Conservation (phyloP, 1,140 invertebrate genomes). For the Drosophila parvula region DNA sequence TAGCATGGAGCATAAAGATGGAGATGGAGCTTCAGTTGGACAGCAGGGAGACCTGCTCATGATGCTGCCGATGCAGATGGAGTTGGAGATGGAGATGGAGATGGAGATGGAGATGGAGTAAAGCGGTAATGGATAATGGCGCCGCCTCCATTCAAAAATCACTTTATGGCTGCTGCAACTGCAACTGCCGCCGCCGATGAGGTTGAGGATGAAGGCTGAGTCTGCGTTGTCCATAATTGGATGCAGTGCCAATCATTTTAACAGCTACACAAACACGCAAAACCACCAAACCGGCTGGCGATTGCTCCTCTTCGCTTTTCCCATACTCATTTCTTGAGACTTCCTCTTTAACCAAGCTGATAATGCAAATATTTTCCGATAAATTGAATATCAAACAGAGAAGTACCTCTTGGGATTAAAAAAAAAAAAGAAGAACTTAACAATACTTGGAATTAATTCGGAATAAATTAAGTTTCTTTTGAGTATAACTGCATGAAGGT, state of each 20-base stretch:
- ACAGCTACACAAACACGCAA: conserved; percentile 80
- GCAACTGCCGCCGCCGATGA: conserved; percentile 6
- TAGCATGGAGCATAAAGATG: conserved; percentile 7
- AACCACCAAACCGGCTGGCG: conserved; percentile 35
- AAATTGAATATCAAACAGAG: background rate
- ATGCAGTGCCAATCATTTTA: conserved; percentile 81
- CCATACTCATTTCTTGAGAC: conserved; percentile 2
- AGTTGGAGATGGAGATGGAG: conserved; percentile 11
- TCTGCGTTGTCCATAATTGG: conserved; percentile 71
- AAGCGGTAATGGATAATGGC: conserved; percentile 53
- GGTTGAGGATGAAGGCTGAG: conserved; percentile 18
- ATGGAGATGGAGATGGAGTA: conserved; percentile 17
- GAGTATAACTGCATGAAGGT: no score
- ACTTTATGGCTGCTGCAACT: conserved; percentile 64
- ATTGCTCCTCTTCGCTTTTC: conserved; percentile 19
- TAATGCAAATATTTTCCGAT: conserved; percentile 61
- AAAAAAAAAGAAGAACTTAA: no score
- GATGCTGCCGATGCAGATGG: conserved; percentile 7
- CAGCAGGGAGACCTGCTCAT: background rate
- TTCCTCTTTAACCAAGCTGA: conserved; percentile 38
- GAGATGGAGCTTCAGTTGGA: conserved; percentile 1
- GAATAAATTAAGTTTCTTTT: background rate
- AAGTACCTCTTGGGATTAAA: background rate
- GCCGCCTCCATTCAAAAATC: conserved; percentile 80
- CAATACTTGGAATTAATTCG: background rate